phyloP scores from a whole-genome alignment of 2,113 vertebrate genomes.

The Poicephalus meyeri region DNA sequence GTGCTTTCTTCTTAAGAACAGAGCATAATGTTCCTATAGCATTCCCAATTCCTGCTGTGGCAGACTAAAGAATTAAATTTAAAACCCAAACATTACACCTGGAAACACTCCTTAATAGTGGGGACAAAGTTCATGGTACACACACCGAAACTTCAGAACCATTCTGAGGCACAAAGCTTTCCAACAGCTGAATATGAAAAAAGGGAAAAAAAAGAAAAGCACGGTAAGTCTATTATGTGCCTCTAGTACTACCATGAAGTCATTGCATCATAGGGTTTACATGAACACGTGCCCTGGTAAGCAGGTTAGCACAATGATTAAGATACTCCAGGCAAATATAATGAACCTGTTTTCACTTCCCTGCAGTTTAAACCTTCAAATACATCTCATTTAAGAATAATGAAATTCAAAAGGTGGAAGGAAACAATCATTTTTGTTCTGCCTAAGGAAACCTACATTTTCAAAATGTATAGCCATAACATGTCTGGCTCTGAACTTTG shows the following conservation, averaged over 20 bases:
- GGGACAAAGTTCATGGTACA: background rate
- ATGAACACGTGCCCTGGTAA: background rate
- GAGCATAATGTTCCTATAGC: background rate
- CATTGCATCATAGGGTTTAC: background rate
- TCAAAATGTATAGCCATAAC: conserved; percentile 27
- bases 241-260: conserved; percentile 8
- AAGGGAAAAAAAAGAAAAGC: background rate
- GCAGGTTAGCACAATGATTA: background rate
- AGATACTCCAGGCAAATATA: conserved; percentile 8
- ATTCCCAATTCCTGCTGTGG: background rate
- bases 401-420: conserved; percentile 16
- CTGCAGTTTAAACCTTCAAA: conserved; percentile 53
- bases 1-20: conserved; percentile 5
- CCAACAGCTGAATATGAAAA: background rate
- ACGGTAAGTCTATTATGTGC: background rate
- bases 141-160: background rate
- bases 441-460: conserved; percentile 44
- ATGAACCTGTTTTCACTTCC: conserved; percentile 36
- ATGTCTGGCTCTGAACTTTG: background rate
- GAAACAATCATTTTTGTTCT: conserved; percentile 21
- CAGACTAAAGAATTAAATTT: background rate
- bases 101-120: background rate
- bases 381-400: conserved; percentile 7
- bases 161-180: conserved; percentile 12
- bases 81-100: background rate